These are phyloP conservation scores for Keiferia lycopersicella DNA, from an alignment of 2,888 invertebrate species.

Conservation along the genomic window DNA sequence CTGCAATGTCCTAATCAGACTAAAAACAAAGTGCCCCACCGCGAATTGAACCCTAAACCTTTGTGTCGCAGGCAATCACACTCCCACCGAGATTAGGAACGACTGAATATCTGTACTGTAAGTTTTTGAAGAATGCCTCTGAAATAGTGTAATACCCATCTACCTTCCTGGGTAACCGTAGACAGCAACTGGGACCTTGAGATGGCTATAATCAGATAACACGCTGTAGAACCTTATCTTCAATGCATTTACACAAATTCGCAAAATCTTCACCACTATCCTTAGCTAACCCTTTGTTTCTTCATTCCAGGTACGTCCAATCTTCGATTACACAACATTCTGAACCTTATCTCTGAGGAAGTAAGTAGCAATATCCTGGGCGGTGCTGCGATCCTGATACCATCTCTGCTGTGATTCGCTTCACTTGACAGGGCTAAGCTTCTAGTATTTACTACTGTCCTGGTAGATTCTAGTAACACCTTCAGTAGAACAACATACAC, in stretches of 20 bases:
- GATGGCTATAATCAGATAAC: not conserved
- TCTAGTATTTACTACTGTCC: not conserved
- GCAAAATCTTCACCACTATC: not conserved
- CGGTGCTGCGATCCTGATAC: not conserved
- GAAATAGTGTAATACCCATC: too few relatives aligned
- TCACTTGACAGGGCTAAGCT: not conserved
- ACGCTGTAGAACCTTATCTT: not conserved
- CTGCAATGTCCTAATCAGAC: too few relatives aligned
- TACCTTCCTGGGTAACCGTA: too few relatives aligned
- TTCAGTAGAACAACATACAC: not conserved
- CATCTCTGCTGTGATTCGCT: not conserved
- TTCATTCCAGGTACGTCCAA: not conserved
- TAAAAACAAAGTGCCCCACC: too few relatives aligned
- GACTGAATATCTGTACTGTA: too few relatives aligned
- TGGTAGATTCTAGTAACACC: not conserved
- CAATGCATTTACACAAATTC: not conserved
- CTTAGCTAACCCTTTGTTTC: not conserved
- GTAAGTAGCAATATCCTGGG: slow-evolving; percentile 12
- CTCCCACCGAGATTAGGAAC: too few relatives aligned
- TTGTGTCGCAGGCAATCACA: too few relatives aligned
- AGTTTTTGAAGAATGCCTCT: too few relatives aligned
- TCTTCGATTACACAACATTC: too few relatives aligned
- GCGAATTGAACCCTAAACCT: too few relatives aligned
- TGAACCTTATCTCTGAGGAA: not conserved
- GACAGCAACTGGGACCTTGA: too few relatives aligned